phyloP scores from a whole-genome alignment of 2,888 invertebrate species.

The Platerodrilus igneus region DNA sequence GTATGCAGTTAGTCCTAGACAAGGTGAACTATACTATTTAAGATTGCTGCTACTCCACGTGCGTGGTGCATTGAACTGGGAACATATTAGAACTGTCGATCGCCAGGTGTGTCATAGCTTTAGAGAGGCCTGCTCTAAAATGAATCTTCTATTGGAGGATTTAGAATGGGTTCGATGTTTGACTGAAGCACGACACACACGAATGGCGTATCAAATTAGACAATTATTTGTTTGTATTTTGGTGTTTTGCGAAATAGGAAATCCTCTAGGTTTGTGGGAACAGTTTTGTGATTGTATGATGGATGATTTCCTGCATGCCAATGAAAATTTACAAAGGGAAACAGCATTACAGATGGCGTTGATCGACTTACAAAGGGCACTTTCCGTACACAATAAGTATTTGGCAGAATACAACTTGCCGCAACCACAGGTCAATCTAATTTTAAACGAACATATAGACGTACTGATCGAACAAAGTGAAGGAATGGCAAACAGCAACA shows the following conservation, averaged over 20 bases:
- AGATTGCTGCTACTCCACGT: slow-evolving; percentile 28
- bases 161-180: slow-evolving; percentile 30
- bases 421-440: background rate
- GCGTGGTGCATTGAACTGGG: slow-evolving; percentile 29
- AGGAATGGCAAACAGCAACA: no score
- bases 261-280: no score
- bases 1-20: slow-evolving; percentile 9
- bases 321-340: no score
- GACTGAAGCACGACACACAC: slow-evolving; percentile 33
- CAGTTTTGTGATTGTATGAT: no score
- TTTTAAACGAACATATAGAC: background rate
- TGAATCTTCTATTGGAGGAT: slow-evolving; percentile 36
- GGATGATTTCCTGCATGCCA: no score
- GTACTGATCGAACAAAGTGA: background rate
- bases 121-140: slow-evolving; percentile 16
- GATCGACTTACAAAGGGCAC: background rate
- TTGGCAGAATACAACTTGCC: background rate
- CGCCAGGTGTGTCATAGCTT: slow-evolving; percentile 32
- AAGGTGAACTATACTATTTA: slow-evolving; percentile 24
- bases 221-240: slow-evolving; percentile 36
- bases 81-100: slow-evolving; percentile 33
- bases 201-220: slow-evolving; percentile 30
- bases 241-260: no score
- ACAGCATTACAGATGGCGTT: background rate
- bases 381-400: background rate